phyloP scores from a whole-genome alignment of 2,113 vertebrate species.

The Boleophthalmus pectinirostris region DNA sequence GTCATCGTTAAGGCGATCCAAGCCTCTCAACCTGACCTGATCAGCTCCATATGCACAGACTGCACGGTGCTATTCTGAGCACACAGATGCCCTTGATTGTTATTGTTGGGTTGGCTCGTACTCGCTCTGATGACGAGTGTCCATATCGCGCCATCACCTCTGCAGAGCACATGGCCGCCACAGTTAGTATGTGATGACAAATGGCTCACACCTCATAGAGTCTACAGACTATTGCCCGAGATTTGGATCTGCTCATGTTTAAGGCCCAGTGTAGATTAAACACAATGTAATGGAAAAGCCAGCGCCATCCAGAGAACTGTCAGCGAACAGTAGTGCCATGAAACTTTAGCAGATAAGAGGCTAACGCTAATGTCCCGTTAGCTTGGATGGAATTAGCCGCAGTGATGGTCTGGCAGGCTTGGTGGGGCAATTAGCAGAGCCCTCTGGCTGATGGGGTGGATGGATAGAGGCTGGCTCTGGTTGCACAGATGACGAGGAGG shows the following conservation, averaged over 20 bases:
- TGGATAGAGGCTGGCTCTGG: constrained; percentile 46
- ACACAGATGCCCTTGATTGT: constrained; percentile 72
- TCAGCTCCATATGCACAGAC: constrained; percentile 72
- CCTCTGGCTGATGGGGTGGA: constrained; percentile 53
- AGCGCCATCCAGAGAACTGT: constrained; percentile 54
- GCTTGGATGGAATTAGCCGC: constrained; percentile 23
- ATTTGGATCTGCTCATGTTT: constrained; percentile 33
- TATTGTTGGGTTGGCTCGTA: constrained; percentile 68
- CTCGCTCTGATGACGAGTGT: constrained; percentile 49
- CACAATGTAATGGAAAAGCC: constrained; percentile 33
- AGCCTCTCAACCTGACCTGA: constrained; percentile 56
- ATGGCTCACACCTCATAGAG: constrained; percentile 63
- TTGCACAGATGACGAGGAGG: constrained; percentile 49
- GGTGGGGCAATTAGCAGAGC: constrained; percentile 39
- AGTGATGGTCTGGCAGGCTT: constrained; percentile 30
- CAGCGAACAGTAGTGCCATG: constrained; percentile 41
- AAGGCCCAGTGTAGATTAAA: constrained; percentile 41
- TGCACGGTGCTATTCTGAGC: constrained; percentile 44
- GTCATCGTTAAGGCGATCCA: constrained; percentile 72
- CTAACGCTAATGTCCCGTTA: constrained; percentile 38
- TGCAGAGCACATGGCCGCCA: constrained; percentile 36
- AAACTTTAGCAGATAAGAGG: constrained; percentile 58
- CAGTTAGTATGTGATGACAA: constrained; percentile 67
- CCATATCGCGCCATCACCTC: constrained; percentile 40
- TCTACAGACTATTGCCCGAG: constrained; percentile 23